phyloP scores from a whole-genome alignment of 1,140 invertebrate species.

The Drosophila asahinai region DNA sequence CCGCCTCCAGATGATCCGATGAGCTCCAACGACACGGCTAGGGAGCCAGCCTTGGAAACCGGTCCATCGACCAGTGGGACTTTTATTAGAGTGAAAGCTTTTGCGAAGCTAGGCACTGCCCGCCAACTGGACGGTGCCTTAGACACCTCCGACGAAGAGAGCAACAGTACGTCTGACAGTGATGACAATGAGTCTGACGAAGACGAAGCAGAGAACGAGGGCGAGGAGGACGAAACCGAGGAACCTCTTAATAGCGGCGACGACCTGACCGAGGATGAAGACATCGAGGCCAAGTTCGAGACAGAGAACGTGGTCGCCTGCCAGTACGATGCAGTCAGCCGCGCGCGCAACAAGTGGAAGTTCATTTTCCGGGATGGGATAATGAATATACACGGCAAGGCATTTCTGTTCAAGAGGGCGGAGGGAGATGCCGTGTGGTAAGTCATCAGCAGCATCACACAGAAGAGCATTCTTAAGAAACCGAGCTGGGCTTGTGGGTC shows the following conservation, averaged over 20 bases:
- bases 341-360: conserved; percentile 15
- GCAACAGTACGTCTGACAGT: too few species aligned
- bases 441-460: not conserved
- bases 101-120: not conserved
- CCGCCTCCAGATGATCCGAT: not conserved
- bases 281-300: not conserved
- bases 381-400: conserved; percentile 9
- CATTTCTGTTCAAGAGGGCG: conserved; percentile 3
- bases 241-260: not conserved
- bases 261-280: conserved; percentile 2
- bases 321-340: conserved; percentile 4
- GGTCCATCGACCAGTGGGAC: too few species aligned
- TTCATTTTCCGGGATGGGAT: conserved; percentile 1
- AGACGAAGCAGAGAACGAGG: not conserved
- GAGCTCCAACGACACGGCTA: too few species aligned
- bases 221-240: not conserved
- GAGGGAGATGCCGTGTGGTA: conserved; percentile 8
- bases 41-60: too few species aligned
- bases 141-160: not conserved
- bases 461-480: not conserved
- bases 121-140: not conserved
- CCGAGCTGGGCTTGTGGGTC: too few species aligned
- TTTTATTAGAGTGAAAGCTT: too few species aligned
- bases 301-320: not conserved
- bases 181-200: not conserved